Percentiles rank a stretch among this genome's conserved stretches.
Evolutionary conservation across 2,888 invertebrate genomes (phyloP).

Genomic region (Periphyllus acericola): DNA sequence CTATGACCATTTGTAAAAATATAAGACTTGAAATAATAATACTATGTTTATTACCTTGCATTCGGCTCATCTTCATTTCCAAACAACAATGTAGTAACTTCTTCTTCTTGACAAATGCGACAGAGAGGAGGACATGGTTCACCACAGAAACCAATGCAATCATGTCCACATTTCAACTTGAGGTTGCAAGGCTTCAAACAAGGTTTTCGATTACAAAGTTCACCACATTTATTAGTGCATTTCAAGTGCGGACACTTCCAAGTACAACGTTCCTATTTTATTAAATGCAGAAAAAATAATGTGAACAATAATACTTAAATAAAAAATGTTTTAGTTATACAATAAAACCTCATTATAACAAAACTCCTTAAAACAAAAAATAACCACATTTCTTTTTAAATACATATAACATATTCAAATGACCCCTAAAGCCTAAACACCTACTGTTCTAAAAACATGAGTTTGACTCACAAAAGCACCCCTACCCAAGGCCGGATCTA

Average conservation of each 20-base stretch:
- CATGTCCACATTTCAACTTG: slow-evolving; percentile 62
- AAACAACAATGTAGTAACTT: slow-evolving; percentile 68
- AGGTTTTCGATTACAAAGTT: slow-evolving; percentile 63
- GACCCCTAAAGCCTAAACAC: too few species aligned
- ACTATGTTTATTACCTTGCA: slow-evolving; percentile 66
- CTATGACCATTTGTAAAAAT: too few species aligned
- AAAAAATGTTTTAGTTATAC: too few species aligned
- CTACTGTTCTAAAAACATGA: too few species aligned
- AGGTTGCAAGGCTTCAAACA: slow-evolving; percentile 63
- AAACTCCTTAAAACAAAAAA: too few species aligned
- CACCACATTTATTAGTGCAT: slow-evolving; percentile 63
- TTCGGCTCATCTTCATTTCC: slow-evolving; percentile 71
- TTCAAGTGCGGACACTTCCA: slow-evolving; percentile 63
- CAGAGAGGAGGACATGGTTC: slow-evolving; percentile 68
- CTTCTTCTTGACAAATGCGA: slow-evolving; percentile 70
- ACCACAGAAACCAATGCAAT: slow-evolving; percentile 64
- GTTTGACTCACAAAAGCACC: too few species aligned
- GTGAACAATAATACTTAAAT: background rate
- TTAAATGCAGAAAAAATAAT: background rate
- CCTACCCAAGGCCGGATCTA: too few species aligned
- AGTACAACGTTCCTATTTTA: slow-evolving; percentile 65
- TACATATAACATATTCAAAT: too few species aligned
- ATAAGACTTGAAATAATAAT: background rate
- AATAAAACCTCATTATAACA: too few species aligned
- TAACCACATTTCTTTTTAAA: too few species aligned